Conservation (phyloP, 2,113 vertebrate species). For the crab-eating macaque (Macaca fascicularis) region DNA sequence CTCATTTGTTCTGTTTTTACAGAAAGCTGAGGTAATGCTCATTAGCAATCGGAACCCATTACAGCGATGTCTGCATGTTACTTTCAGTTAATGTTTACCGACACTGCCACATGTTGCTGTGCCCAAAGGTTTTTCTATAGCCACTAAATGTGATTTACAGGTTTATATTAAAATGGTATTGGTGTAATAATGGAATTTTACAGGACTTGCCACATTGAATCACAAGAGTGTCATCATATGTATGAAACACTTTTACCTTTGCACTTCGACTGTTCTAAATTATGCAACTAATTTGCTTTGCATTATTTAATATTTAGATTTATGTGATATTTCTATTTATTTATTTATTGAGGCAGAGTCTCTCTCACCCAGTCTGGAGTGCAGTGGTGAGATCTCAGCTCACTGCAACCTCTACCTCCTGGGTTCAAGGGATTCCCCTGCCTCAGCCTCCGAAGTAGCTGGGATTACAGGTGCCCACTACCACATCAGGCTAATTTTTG, state of each 20-base stretch:
- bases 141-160: neutral
- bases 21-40: neutral
- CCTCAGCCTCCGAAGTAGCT: too few species aligned
- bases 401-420: too few species aligned
- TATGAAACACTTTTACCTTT: neutral
- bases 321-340: neutral
- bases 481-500: too few species aligned
- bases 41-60: neutral
- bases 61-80: neutral
- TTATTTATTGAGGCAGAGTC: too few species aligned
- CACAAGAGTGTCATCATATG: neutral
- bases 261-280: neutral
- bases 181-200: slow-evolving; percentile 17
- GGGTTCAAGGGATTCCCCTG: too few species aligned
- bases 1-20: neutral
- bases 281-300: neutral
- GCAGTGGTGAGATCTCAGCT: too few species aligned
- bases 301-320: slow-evolving; percentile 3
- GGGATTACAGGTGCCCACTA: too few species aligned
- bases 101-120: neutral
- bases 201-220: neutral
- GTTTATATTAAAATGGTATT: fast-evolving
- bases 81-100: neutral
- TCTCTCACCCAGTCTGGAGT: too few species aligned
- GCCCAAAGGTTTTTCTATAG: neutral